These are phyloP conservation scores for Conops quadrifasciatus DNA, from an alignment of 2,888 invertebrate species.

Conservation along the genomic window DNA sequence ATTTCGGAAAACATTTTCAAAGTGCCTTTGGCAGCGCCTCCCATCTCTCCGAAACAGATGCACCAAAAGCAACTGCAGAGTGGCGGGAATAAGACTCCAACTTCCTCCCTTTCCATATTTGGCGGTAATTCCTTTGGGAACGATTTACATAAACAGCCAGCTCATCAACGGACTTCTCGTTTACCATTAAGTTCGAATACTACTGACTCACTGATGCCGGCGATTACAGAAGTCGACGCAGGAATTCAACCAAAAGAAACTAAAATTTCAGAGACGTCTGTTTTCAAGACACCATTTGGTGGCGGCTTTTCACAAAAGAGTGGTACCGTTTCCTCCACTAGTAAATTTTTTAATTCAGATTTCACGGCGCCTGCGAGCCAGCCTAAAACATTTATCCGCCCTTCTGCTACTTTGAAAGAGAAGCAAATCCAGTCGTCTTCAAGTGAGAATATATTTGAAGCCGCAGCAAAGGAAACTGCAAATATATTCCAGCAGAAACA, in stretches of 20 bases:
- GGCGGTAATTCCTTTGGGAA: conserved; percentile 31
- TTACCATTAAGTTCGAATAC: neutral
- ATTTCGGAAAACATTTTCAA: conserved; percentile 55
- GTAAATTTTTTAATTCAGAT: conserved; percentile 39
- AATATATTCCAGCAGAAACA: conserved; percentile 41
- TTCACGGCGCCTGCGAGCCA: conserved; percentile 36
- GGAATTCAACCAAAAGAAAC: neutral
- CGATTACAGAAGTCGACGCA: neutral
- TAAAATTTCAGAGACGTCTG: conserved; percentile 8
- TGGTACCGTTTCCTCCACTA: neutral
- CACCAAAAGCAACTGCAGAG: conserved; percentile 35
- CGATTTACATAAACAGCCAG: conserved; percentile 20
- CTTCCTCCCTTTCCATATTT: conserved; percentile 36
- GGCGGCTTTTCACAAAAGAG: neutral
- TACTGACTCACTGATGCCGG: neutral
- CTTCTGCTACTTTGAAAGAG: conserved; percentile 27
- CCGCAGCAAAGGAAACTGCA: conserved; percentile 40
- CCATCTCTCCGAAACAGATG: conserved; percentile 48
- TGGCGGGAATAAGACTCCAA: neutral
- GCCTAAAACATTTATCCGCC: conserved; percentile 16
- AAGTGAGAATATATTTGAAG: conserved; percentile 43
- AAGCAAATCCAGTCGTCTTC: neutral
- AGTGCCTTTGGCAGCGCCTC: conserved; percentile 53
- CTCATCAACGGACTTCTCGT: neutral
- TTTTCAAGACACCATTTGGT: conserved; percentile 33